Evolutionary conservation across 2,797 vertebrate species (phyloP).

Genomic region (Phyllotis vaccarum): DNA sequence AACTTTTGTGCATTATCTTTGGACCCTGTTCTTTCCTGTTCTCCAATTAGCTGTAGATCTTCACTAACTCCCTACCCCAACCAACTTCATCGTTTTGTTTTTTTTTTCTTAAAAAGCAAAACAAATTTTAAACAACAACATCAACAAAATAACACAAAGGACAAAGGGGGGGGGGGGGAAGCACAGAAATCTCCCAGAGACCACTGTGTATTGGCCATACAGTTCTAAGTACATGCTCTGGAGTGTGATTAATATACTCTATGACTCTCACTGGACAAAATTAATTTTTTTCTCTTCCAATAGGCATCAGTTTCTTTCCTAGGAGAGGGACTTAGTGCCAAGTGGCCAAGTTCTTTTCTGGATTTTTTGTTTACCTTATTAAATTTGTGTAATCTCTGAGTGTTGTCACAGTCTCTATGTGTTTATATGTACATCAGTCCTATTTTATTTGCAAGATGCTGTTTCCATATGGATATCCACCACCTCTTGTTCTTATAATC

Average conservation of each 20-base stretch:
- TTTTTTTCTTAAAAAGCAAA: background rate
- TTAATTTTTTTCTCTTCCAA: background rate
- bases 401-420: background rate
- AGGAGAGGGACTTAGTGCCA: background rate
- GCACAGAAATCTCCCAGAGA: too few species aligned
- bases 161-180: too few species aligned
- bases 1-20: too few species aligned
- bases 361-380: background rate
- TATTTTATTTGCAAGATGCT: background rate
- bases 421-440: background rate
- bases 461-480: background rate
- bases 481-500: background rate
- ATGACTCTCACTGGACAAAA: background rate
- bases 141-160: too few species aligned
- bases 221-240: background rate
- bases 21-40: too few species aligned
- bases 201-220: background rate
- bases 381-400: too few species aligned
- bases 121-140: too few species aligned
- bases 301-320: background rate
- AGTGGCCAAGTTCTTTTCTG: background rate
- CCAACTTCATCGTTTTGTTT: background rate
- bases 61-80: background rate
- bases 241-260: background rate
- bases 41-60: too few species aligned